phyloP scores from a whole-genome alignment of 2,888 invertebrate genomes.

The Odontomyia ornata region DNA sequence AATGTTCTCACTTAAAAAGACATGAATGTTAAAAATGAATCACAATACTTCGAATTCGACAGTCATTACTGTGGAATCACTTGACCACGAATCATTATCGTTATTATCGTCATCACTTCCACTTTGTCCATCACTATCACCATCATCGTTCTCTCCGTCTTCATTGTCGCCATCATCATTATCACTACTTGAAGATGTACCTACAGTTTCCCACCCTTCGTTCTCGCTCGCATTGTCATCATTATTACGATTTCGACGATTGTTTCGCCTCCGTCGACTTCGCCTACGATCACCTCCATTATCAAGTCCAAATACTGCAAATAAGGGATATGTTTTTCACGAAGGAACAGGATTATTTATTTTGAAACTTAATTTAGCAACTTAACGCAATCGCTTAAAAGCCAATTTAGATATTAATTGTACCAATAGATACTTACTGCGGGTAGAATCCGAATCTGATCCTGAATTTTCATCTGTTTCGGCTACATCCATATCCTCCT shows the following conservation, averaged over 20 bases:
- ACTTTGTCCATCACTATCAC: slow-evolving; percentile 45
- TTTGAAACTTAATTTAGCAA: neutral
- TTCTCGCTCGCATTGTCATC: slow-evolving; percentile 52
- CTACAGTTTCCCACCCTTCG: slow-evolving; percentile 52
- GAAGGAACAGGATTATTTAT: no score
- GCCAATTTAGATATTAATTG: neutral
- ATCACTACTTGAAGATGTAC: slow-evolving; percentile 50
- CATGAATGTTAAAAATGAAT: neutral
- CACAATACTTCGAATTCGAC: slow-evolving; percentile 38
- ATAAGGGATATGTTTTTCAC: slow-evolving; percentile 45
- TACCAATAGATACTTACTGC: slow-evolving; percentile 56
- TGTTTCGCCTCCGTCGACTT: slow-evolving; percentile 45
- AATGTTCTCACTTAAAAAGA: slow-evolving; percentile 21
- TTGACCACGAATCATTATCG: slow-evolving; percentile 44
- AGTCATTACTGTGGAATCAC: slow-evolving; percentile 48
- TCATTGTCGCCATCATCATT: slow-evolving; percentile 50
- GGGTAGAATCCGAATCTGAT: slow-evolving; percentile 60
- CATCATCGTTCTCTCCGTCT: slow-evolving; percentile 50
- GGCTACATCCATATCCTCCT: slow-evolving; percentile 73
- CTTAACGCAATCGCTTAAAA: neutral
- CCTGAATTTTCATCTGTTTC: slow-evolving; percentile 69
- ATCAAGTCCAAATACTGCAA: slow-evolving; percentile 56
- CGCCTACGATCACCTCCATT: slow-evolving; percentile 51
- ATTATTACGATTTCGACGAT: slow-evolving; percentile 52
- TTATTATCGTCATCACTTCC: slow-evolving; percentile 47